These are phyloP conservation scores for Setophaga coronata DNA, from an alignment of 2,113 vertebrate genomes.

Conservation along the genomic window DNA sequence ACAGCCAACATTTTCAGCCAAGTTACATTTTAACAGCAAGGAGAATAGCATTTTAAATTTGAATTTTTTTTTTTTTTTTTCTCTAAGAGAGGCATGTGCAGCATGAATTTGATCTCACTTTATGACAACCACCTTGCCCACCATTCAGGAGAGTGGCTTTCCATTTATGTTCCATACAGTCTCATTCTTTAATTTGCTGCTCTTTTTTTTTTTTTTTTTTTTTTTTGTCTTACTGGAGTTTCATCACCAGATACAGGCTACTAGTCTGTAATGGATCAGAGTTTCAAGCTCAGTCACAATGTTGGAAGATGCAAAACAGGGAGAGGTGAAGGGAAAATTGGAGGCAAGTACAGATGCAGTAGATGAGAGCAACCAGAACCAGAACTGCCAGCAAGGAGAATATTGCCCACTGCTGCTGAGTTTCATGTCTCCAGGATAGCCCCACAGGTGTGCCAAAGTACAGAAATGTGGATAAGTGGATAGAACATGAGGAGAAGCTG, in stretches of 20 bases:
- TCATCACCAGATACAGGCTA: background rate
- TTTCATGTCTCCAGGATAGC: background rate
- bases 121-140: background rate
- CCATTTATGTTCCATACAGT: background rate
- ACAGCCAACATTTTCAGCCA: background rate
- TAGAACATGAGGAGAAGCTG: background rate
- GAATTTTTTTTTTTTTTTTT: background rate
- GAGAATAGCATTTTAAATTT: background rate
- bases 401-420: background rate
- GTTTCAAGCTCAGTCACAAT: background rate
- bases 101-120: background rate
- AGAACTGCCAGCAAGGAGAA: background rate
- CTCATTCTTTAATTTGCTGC: background rate
- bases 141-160: background rate
- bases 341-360: background rate
- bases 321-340: background rate
- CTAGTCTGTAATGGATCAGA: background rate
- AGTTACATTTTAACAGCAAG: slow-evolving; percentile 17
- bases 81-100: background rate
- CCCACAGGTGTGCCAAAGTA: background rate
- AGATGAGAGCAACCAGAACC: background rate
- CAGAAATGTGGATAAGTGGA: fast-evolving
- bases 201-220: background rate
- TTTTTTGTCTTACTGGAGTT: background rate
- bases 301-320: background rate